A percentile compares a stretch with the other conserved stretches of the same genome.
Evolutionary conservation across 2,113 vertebrate genomes (phyloP).

Genomic region (Dascyllus trimaculatus): DNA sequence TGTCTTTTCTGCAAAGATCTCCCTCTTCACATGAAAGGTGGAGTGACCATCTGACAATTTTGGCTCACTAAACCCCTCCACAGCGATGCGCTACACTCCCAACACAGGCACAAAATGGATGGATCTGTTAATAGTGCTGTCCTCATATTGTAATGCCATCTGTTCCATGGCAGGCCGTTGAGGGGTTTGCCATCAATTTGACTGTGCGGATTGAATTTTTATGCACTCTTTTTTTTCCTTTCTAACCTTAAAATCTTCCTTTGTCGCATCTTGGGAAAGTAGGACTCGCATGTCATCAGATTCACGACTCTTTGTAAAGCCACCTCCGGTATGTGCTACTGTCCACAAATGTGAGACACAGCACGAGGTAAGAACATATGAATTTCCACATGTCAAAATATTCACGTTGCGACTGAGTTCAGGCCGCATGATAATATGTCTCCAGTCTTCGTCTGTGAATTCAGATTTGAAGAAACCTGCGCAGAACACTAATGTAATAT

Average conservation of each 20-base stretch:
- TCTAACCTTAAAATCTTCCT: slow-evolving; percentile 24
- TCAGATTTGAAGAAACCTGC: slow-evolving; percentile 9
- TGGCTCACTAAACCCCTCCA: slow-evolving; percentile 57
- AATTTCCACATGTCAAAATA: neutral
- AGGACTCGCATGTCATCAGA: neutral
- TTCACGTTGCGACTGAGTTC: neutral
- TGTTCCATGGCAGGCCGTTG: slow-evolving; percentile 64
- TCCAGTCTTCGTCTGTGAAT: neutral
- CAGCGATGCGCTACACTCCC: slow-evolving; percentile 50
- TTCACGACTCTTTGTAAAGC: slow-evolving; percentile 2
- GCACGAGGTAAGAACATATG: neutral
- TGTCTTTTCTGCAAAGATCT: slow-evolving; percentile 35
- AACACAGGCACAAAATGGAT: slow-evolving; percentile 61
- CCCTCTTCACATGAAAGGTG: slow-evolving; percentile 62
- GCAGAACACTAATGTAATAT: slow-evolving; percentile 32
- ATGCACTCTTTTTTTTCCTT: slow-evolving; percentile 36
- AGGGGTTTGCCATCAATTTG: slow-evolving; percentile 69
- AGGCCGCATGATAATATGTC: neutral
- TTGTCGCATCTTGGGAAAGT: slow-evolving; percentile 27
- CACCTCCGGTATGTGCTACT: neutral
- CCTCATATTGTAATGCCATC: slow-evolving; percentile 79
- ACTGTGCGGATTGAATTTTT: slow-evolving; percentile 68
- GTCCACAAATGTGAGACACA: neutral
- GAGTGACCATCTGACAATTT: slow-evolving; percentile 71
- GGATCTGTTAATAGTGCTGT: slow-evolving; percentile 74